Evolutionary conservation across 2,888 invertebrate genomes (phyloP), one percentile per base, ranked within the genome.

Genomic region (Eupithecia subfuscata): DNA sequence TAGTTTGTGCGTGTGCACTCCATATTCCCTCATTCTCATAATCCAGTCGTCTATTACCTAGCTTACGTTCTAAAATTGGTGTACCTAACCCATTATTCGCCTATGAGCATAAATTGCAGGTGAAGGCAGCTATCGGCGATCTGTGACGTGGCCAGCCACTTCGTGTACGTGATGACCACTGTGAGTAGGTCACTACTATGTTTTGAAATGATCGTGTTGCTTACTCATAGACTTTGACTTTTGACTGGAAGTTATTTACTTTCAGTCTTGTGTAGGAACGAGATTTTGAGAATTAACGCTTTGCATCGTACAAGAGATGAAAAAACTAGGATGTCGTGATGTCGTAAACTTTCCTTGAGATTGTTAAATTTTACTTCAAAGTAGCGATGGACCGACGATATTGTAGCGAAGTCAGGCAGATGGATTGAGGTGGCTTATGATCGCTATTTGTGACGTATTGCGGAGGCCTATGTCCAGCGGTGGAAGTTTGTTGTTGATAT

Each of bases 101-200:
- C 85, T 68, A 86, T 86, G 84, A 82, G 82, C 83, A 86, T 85
- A 87, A 87, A 87, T 86, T 83, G 83, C 79, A 70, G 60, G 80
- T 71, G 75, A 69, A n/a, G 80, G 73, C 76, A 75, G 81, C 82
- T 88, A 88, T 88, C 88, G 79, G 78, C 80, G 77, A 72, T 88
- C 87, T 84, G 83, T 85, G 84, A 82, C 83, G 77, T 71, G 34
- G 73, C 52, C 30, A n/a, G 82, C 83, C 79, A 73, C 81, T 82
- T 82, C 82, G 79, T 82, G 77, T 40, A 77, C 70, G 78, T 76
- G 74, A 80, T 81, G 81, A 83, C 74, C 79, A 77, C 73, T 45
- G 7, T 37, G 37, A 78, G 67, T 64, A 68, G 48, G 18, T 45
- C 69, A 40, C 60, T 22, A 56, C 56, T n/a, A 52, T 52, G 22